Percentiles rank a stretch among this genome's conserved stretches.
Evolutionary conservation across 2,797 vertebrate species (phyloP).

Genomic region (Enteromius mattozi): DNA sequence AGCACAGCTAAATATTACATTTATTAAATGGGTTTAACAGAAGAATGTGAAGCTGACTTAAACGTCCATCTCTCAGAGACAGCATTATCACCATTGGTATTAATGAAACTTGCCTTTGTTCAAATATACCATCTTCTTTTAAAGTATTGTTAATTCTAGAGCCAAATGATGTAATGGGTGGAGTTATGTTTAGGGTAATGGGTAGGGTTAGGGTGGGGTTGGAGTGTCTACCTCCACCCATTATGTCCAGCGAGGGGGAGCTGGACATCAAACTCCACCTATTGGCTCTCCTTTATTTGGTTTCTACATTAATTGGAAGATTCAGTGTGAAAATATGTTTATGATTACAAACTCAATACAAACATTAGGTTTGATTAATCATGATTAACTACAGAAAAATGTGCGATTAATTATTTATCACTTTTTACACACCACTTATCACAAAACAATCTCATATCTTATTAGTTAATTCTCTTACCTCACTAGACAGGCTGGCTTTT

Average conservation of each 20-base stretch:
- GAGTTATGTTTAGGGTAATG: neutral
- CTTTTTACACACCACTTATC: neutral
- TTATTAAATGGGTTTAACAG: neutral
- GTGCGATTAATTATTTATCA: neutral
- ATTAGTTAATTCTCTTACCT: slow-evolving; percentile 65
- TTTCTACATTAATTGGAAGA: neutral
- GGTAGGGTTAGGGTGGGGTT: neutral
- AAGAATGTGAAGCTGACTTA: neutral
- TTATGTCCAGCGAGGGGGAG: neutral
- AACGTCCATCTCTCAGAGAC: neutral
- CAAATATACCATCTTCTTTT: slow-evolving; percentile 1
- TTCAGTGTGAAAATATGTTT: no score
- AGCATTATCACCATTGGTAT: neutral
- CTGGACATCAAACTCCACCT: neutral
- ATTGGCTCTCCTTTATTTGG: neutral
- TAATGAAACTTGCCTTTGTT: neutral
- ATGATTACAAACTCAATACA: neutral
- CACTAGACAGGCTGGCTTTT: slow-evolving; percentile 75
- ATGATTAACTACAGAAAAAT: neutral
- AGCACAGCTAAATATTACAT: neutral
- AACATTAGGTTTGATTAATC: no score
- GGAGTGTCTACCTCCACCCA: neutral
- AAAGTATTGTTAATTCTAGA: neutral
- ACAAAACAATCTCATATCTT: no score
- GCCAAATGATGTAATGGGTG: neutral